phyloP scores from a whole-genome alignment of 92 coral and sea anemone species.

The Umimayanthus kanabou region DNA sequence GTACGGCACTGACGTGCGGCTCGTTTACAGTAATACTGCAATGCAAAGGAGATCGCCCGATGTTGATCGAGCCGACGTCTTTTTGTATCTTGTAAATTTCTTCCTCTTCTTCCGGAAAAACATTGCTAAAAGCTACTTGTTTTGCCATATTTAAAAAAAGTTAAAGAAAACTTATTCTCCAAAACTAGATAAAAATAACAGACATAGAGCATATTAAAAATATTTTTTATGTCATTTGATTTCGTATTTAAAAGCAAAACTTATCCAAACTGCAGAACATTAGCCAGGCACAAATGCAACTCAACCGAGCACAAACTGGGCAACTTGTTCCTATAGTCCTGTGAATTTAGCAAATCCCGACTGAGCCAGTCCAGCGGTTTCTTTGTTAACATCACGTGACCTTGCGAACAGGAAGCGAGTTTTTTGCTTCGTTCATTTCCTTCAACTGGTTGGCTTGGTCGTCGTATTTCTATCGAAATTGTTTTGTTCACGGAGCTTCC shows the following conservation, averaged over 20 bases:
- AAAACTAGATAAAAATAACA: no score
- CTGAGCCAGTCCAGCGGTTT: slow-evolving; percentile 17
- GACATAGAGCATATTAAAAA: no score
- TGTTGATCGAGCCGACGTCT: slow-evolving; percentile 38
- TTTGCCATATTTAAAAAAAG: no score
- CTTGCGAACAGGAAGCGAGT: slow-evolving; percentile 41
- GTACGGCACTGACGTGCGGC: slow-evolving; percentile 39
- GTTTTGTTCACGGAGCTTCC: slow-evolving; percentile 4
- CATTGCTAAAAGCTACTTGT: no score
- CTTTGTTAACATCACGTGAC: slow-evolving; percentile 26
- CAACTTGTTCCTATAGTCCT: no score
- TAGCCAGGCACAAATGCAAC: no score
- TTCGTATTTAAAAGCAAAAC: no score
- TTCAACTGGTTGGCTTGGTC: slow-evolving; percentile 13
- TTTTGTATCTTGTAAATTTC: not conserved
- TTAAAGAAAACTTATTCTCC: no score
- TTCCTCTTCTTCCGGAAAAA: not conserved
- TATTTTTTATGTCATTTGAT: no score
- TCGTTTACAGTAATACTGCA: slow-evolving; percentile 39
- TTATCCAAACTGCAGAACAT: no score
- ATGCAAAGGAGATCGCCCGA: slow-evolving; percentile 46
- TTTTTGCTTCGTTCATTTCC: slow-evolving; percentile 18
- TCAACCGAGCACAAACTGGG: no score
- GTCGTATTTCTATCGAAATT: not conserved
- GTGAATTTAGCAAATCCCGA: no score